Evolutionary conservation across 2,888 invertebrate genomes (phyloP), one percentile per base, ranked within the genome.

Genomic region (Perizoma flavofasciatum): DNA sequence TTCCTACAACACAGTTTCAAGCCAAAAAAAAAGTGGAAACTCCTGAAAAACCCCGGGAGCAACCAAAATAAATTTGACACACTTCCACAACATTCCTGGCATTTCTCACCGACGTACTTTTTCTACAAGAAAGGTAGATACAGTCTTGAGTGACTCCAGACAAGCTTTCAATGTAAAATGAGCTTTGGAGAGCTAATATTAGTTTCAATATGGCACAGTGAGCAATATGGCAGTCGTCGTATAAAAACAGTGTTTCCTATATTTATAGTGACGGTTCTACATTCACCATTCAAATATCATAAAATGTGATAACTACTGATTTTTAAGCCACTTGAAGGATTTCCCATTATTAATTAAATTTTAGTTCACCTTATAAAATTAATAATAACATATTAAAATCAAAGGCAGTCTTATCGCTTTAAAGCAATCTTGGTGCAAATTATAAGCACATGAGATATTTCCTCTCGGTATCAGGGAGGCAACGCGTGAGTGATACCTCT

Each of bases 31-130:
- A 32, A 35, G 46, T 48, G 6, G 33, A 48, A 57, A 58, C 51
- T 48, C 45, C 10, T 45, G 46, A 52, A 45, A 61, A 61, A 52
- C 49, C 48, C 41, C 35, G 59, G 43, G 22, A 51, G 35, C 35
- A 35, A 10, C 35, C 35, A 6, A 48, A 55, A 59, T 46, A 59
- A 60, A 55, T 60, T 41, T 39, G 55, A 51, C 57, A 57, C 50
- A 58, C 50, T 58, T 55, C 35, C 33, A 53, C 46, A 46, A 52
- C 54, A 54, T 46, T 54, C 47, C 50, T 48, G 47, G 53, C 57
- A 54, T 61, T 61, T 50, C 50, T 57, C 50, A 41, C 11, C 37
- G 51, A 11, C 39, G 37, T 52, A 68, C 63, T 61, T 68, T 68
- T 60, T 50, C 35, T 32, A 48, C 43, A 5, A 37, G 1, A 34